phyloP scores from a whole-genome alignment of 2,888 invertebrate genomes.

The Melangyna quadrimaculata region DNA sequence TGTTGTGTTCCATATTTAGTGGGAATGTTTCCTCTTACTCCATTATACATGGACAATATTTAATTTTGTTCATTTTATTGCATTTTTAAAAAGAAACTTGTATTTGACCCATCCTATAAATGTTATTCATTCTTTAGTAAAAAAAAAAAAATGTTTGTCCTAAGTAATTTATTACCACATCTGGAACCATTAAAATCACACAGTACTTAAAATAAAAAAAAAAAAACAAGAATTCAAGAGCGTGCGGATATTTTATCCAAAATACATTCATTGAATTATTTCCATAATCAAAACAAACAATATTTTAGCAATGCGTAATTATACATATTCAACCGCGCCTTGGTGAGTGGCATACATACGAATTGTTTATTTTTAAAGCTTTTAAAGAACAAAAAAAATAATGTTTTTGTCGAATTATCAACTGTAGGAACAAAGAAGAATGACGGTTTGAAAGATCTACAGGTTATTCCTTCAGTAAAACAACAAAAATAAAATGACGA shows the following conservation, averaged over 20 bases:
- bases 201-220: neutral
- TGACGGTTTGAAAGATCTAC: neutral
- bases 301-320: neutral
- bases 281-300: conserved; percentile 12
- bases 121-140: too few relatives aligned
- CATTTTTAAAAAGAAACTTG: too few relatives aligned
- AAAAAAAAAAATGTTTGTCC: too few relatives aligned
- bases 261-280: neutral
- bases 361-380: neutral
- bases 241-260: neutral
- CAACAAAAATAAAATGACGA: neutral
- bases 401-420: neutral
- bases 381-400: neutral
- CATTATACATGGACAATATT: too few relatives aligned
- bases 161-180: too few relatives aligned
- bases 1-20: too few relatives aligned
- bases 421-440: neutral
- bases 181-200: neutral
- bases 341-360: too few relatives aligned
- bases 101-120: too few relatives aligned
- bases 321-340: neutral
- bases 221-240: neutral
- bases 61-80: too few relatives aligned
- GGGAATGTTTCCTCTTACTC: too few relatives aligned
- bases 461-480: neutral